Conservation (phyloP, 2,888 invertebrate genomes). For the Actias luna region DNA sequence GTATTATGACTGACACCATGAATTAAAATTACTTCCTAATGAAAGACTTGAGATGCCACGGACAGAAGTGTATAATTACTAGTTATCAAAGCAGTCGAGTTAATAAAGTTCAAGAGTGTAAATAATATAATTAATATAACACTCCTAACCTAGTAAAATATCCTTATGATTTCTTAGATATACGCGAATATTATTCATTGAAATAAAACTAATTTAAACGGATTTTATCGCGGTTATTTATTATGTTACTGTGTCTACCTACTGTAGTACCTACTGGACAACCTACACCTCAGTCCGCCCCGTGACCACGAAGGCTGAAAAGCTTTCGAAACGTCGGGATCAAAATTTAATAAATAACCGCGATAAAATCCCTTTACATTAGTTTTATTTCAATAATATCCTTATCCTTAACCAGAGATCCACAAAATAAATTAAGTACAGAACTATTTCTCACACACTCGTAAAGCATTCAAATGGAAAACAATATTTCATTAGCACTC, state of each 20-base stretch:
- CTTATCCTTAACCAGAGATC: background rate
- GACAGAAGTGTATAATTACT: background rate
- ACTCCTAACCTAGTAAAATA: background rate
- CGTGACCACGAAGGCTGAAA: no score
- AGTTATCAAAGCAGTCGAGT: background rate
- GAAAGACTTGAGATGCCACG: background rate
- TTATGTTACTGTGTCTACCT: no score
- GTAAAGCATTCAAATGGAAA: slow-evolving; percentile 56
- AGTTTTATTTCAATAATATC: no score
- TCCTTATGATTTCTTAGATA: no score
- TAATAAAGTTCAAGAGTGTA: background rate
- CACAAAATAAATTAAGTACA: background rate
- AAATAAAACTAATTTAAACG: no score
- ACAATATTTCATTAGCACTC: slow-evolving; percentile 68
- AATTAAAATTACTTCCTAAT: background rate
- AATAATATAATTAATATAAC: background rate
- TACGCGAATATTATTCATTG: no score
- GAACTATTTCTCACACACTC: slow-evolving; percentile 46
- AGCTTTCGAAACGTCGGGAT: no score
- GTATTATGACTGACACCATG: background rate
- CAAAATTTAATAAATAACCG: no score
- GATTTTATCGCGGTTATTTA: no score
- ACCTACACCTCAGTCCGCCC: no score
- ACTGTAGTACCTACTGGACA: no score
- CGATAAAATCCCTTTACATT: no score